These are phyloP conservation scores for Cynocephalus volans DNA, from an alignment of 2,113 vertebrate species.

Conservation along the genomic window DNA sequence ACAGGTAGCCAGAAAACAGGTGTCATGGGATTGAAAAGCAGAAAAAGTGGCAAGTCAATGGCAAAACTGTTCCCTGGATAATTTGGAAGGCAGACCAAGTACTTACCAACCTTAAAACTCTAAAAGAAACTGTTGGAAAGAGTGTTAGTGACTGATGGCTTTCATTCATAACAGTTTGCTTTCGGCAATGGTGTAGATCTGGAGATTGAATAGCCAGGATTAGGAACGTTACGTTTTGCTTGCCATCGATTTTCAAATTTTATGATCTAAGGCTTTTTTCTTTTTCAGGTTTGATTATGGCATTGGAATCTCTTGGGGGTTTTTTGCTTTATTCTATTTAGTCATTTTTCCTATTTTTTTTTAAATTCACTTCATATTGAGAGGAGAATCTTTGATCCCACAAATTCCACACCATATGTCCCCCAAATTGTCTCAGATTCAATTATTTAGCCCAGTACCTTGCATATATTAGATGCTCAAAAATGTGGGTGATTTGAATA, in stretches of 20 bases:
- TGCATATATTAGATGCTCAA: neutral
- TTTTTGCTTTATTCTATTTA: neutral
- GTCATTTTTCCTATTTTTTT: neutral
- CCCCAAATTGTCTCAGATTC: neutral
- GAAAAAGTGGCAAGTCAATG: neutral
- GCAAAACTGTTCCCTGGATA: constrained; percentile 17
- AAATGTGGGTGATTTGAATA: neutral
- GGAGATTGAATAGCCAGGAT: neutral
- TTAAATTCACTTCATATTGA: constrained; percentile 34
- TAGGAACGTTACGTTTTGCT: constrained; percentile 14
- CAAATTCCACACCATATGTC: neutral
- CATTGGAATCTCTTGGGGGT: neutral
- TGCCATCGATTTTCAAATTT: constrained; percentile 42
- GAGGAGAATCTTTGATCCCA: neutral
- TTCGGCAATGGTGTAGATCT: neutral
- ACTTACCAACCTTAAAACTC: neutral
- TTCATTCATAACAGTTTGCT: neutral
- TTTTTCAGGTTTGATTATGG: neutral
- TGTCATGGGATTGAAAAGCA: neutral
- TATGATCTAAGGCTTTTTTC: neutral
- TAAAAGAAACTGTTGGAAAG: neutral
- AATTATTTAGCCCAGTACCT: neutral
- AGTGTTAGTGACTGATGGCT: neutral
- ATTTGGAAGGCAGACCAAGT: constrained; percentile 46
- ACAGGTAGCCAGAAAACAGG: neutral